phyloP scores from a whole-genome alignment of 2,113 vertebrate species.

The Morone chrysops region DNA sequence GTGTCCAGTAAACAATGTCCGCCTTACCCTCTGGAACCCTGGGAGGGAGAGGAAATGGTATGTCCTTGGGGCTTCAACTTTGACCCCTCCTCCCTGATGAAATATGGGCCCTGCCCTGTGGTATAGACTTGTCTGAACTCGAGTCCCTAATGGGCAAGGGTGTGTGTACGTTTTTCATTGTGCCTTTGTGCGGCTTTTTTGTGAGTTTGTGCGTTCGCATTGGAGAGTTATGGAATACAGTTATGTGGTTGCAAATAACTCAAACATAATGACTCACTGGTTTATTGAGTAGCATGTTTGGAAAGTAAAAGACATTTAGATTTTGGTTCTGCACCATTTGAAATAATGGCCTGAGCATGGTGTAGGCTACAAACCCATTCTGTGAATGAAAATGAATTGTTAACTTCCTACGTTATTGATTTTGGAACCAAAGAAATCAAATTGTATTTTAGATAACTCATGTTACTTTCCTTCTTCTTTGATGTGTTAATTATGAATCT shows the following conservation, averaged over 20 bases:
- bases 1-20: slow-evolving; percentile 73
- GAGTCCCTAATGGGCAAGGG: slow-evolving; percentile 59
- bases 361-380: slow-evolving; percentile 2
- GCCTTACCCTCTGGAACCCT: slow-evolving; percentile 62
- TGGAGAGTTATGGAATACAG: background rate
- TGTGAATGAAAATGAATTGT: slow-evolving; percentile 34
- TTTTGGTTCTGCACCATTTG: slow-evolving; percentile 36
- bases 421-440: slow-evolving; percentile 13
- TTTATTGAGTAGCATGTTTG: slow-evolving; percentile 16
- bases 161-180: slow-evolving; percentile 28
- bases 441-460: slow-evolving; percentile 9
- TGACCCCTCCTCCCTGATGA: slow-evolving; percentile 73
- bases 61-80: slow-evolving; percentile 78
- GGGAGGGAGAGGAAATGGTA: slow-evolving; percentile 74
- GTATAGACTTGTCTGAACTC: slow-evolving; percentile 77
- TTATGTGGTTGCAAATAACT: slow-evolving; percentile 27
- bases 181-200: slow-evolving; percentile 22
- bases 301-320: background rate
- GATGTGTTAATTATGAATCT: slow-evolving; percentile 27
- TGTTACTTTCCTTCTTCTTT: slow-evolving; percentile 7
- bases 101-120: slow-evolving; percentile 69
- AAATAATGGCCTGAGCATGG: slow-evolving; percentile 24
- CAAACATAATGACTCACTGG: slow-evolving; percentile 22
- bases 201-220: background rate
- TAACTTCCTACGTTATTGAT: slow-evolving; percentile 11